These are phyloP conservation scores for Neosilurus mollespiculum DNA, from an alignment of 2,797 vertebrate genomes.

Conservation along the genomic window DNA sequence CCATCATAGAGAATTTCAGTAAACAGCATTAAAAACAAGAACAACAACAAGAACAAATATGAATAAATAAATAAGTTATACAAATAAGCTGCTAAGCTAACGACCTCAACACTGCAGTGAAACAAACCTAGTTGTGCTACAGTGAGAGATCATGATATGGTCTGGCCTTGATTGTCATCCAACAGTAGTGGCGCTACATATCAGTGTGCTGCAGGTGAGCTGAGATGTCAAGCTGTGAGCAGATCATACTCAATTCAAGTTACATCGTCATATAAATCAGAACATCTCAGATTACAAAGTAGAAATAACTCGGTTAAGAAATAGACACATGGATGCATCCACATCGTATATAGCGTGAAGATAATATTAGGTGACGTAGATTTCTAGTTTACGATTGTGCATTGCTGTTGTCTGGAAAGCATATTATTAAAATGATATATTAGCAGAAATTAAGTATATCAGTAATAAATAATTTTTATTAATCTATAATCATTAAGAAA, in stretches of 20 bases:
- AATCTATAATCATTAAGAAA: too few relatives aligned
- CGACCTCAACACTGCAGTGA: background rate
- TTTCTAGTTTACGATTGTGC: background rate
- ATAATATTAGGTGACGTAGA: background rate
- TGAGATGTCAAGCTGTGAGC: conserved; percentile 55
- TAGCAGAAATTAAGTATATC: too few relatives aligned
- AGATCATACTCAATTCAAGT: conserved; percentile 47
- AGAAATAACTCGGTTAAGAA: conserved; percentile 9
- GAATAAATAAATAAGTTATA: background rate
- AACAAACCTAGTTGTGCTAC: conserved; percentile 38
- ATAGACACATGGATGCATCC: background rate
- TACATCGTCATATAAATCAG: conserved; percentile 5
- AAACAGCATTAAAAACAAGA: background rate
- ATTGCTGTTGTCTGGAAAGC: conserved; percentile 4
- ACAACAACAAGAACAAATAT: too few relatives aligned
- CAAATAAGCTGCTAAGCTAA: background rate
- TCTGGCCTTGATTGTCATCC: conserved; percentile 52
- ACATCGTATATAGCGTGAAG: background rate
- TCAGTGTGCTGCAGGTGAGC: conserved; percentile 72
- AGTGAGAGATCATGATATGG: conserved; percentile 46
- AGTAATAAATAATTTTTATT: too few relatives aligned
- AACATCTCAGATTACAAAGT: background rate
- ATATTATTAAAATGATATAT: background rate
- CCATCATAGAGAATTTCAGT: background rate
- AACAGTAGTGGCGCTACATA: conserved; percentile 59